Evolutionary conservation across 2,888 invertebrate genomes (phyloP).

Genomic region (Agrilus biguttatus): DNA sequence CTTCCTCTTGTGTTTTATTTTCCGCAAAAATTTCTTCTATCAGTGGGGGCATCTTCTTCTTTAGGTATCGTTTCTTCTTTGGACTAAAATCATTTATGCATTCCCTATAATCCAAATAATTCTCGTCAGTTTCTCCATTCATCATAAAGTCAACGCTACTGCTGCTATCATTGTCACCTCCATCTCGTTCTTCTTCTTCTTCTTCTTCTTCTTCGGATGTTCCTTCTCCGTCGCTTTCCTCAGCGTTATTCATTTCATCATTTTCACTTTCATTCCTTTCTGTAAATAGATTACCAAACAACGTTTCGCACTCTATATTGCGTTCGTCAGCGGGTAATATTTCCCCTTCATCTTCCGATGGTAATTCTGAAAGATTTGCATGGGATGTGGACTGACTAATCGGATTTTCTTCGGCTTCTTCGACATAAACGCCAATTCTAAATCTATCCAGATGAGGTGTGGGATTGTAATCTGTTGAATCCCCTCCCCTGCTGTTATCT

Average conservation of each 20-base stretch:
- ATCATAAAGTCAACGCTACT: slow-evolving; percentile 18
- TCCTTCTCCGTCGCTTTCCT: slow-evolving; percentile 5
- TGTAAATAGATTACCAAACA: background rate
- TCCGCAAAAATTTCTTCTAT: background rate
- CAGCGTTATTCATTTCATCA: background rate
- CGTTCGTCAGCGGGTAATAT: too few relatives aligned
- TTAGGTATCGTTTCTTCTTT: slow-evolving; percentile 11
- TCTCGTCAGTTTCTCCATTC: slow-evolving; percentile 18
- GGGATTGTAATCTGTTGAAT: background rate
- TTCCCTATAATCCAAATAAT: slow-evolving; percentile 19
- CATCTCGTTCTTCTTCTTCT: slow-evolving; percentile 8
- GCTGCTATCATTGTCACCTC: slow-evolving; percentile 7
- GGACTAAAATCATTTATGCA: slow-evolving; percentile 24
- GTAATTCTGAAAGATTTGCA: too few relatives aligned
- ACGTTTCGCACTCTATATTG: too few relatives aligned
- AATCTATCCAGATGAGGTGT: too few relatives aligned
- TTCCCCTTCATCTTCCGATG: too few relatives aligned
- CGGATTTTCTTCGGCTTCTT: too few relatives aligned
- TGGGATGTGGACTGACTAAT: too few relatives aligned
- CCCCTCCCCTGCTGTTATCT: background rate
- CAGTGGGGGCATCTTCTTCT: slow-evolving; percentile 10
- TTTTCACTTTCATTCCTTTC: background rate
- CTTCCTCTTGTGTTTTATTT: slow-evolving; percentile 1
- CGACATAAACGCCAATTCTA: too few relatives aligned
- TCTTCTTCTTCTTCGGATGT: slow-evolving; percentile 3